Base-by-base conservation (phyloP, 2,888 invertebrate genomes). In the Nemurella pictetii region DNA sequence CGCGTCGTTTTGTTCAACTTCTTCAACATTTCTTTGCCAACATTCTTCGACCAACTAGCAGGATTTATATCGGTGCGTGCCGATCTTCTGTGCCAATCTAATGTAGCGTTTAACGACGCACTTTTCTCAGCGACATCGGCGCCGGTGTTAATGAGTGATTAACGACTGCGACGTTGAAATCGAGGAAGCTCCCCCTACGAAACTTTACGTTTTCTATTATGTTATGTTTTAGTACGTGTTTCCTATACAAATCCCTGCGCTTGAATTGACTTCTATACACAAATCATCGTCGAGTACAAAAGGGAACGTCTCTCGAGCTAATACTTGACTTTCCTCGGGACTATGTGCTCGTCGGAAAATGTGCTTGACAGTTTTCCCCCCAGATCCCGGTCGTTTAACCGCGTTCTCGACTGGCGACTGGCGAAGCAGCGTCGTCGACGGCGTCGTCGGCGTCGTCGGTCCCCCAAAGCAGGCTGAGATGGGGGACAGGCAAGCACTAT, bases 11-110 rank as follows among this genome's bases (percentile, higher is more conserved):
- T 29, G 20, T 12, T 78, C 27, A n/a, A 30, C n/a, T 80, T 35
- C 80, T 36, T 25, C n/a, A 80, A 35, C 36, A 35, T 80, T 80
- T 80, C 26, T 80, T 80, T 25, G n/a, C 36, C 26, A 32, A 7
- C 29, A 12, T 30, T 28, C 20, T 30, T 36, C 35, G 26, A 25
- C 32, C 12, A 4, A 80, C n/a, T n/a, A n/a, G n/a, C n/a, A n/a
- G n/a, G 80, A 35, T 80, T 75, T 75, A 75, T 75, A 4, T 75
- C 75, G 5, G 55, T 15, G 55, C 55, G 55, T 55, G 55, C 55
- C 20, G 55, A 12, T 55, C 5, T 12, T 12, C 3, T 20, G 55
- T 2, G 55, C 55, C 55, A 55, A 55, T 20, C 55, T 55, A 15
- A 55, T 55, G 55, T 15, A 12, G 55, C 55, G 55, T 55, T 55